A percentile compares a stretch with the other conserved stretches of the same genome.
phyloP scores from a whole-genome alignment of 2,113 vertebrate genomes.

The Numenius arquata region DNA sequence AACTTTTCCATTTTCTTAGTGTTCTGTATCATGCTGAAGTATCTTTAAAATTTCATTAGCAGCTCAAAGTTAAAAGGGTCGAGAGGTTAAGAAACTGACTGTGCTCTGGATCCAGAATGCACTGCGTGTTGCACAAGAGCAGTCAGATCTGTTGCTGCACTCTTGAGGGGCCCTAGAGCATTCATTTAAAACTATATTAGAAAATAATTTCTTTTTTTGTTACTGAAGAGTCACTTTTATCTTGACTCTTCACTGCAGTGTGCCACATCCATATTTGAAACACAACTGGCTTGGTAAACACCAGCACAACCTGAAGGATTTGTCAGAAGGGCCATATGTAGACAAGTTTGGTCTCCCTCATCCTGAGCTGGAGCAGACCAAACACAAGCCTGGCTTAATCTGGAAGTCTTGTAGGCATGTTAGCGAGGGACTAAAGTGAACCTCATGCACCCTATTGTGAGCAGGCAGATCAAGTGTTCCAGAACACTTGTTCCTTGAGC shows the following conservation, averaged over 20 bases:
- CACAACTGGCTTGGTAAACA: neutral
- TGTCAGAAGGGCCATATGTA: neutral
- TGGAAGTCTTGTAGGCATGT: neutral
- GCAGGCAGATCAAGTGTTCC: neutral
- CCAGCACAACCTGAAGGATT: neutral
- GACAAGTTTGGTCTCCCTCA: neutral
- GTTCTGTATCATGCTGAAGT: neutral
- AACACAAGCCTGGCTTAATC: neutral
- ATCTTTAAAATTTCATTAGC: constrained; percentile 25
- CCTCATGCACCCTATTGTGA: neutral
- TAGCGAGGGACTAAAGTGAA: neutral
- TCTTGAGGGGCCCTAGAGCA: neutral
- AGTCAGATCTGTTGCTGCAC: neutral
- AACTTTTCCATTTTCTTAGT: neutral
- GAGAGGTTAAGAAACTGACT: neutral
- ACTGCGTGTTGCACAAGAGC: neutral
- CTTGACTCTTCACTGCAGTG: neutral
- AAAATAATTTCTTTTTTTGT: neutral
- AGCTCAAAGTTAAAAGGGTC: neutral
- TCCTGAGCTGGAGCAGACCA: neutral
- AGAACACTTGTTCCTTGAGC: neutral
- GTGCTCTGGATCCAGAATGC: neutral
- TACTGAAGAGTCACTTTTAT: neutral
- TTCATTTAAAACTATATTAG: neutral
- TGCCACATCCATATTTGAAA: neutral